phyloP scores from a whole-genome alignment of 2,888 invertebrate species.

The Rugalucina vietnamica region DNA sequence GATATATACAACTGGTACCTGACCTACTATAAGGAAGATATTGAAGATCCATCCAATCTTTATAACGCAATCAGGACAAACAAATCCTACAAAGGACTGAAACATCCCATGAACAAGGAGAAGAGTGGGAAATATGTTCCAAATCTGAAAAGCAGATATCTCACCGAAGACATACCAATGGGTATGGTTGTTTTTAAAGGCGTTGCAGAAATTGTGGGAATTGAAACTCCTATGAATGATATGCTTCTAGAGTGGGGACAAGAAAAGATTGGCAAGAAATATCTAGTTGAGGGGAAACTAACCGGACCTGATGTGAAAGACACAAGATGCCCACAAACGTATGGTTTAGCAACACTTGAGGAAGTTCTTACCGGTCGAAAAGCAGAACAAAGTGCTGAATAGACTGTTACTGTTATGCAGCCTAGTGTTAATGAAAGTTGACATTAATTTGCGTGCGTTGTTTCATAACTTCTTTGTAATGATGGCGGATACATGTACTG shows the following conservation, averaged over 20 bases:
- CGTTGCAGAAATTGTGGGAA: conserved; percentile 67
- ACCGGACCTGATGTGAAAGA: conserved; percentile 69
- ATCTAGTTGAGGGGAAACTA: conserved; percentile 71
- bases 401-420: too few relatives aligned
- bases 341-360: conserved; percentile 67
- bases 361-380: conserved; percentile 62
- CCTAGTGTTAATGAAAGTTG: too few relatives aligned
- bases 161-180: conserved; percentile 74
- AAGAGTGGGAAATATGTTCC: conserved; percentile 55
- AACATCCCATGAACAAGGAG: conserved; percentile 64
- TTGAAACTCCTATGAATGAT: conserved; percentile 68
- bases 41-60: conserved; percentile 65
- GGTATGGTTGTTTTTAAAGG: conserved; percentile 75
- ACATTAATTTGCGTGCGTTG: too few relatives aligned
- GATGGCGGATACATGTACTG: too few relatives aligned
- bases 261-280: conserved; percentile 72
- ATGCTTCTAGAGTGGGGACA: conserved; percentile 74
- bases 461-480: too few relatives aligned
- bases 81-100: conserved; percentile 68
- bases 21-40: conserved; percentile 67
- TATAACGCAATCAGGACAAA: conserved; percentile 68
- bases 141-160: conserved; percentile 64
- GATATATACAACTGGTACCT: conserved; percentile 70
- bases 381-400: conserved; percentile 5
- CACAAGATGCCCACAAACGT: conserved; percentile 74